A percentile compares a stretch with the other conserved stretches of the same genome.
These are phyloP conservation scores for Aphrophora alni DNA, from an alignment of 2,888 invertebrate genomes.

Conservation along the genomic window DNA sequence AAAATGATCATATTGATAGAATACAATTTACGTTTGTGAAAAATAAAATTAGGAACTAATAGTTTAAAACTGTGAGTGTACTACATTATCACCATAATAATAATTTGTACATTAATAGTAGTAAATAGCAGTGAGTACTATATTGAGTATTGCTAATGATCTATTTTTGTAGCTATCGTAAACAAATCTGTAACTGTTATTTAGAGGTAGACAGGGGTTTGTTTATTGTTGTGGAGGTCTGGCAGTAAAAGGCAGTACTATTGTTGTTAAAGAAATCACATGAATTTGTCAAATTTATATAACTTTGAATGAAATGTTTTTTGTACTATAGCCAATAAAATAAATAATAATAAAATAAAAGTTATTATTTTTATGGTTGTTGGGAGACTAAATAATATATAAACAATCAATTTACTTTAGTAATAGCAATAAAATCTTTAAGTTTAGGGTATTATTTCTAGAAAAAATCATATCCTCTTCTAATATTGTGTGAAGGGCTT, in stretches of 20 bases:
- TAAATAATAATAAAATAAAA: neutral
- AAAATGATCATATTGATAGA: neutral
- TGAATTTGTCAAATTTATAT: neutral
- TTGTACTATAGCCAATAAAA: neutral
- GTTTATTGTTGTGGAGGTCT: neutral
- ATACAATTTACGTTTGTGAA: neutral
- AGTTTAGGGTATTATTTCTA: no score
- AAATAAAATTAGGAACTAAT: constrained; percentile 6
- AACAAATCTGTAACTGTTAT: constrained; percentile 5
- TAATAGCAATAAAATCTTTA: no score
- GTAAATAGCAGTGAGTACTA: constrained; percentile 2
- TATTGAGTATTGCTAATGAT: neutral
- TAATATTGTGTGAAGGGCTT: no score
- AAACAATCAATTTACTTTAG: neutral
- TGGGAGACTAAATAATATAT: no score
- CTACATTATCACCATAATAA: neutral
- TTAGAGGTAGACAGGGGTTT: neutral
- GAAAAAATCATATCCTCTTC: no score
- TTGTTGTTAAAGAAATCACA: neutral
- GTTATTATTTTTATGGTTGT: neutral
- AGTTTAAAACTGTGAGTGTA: constrained; percentile 9
- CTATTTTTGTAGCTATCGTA: neutral
- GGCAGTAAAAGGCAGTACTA: constrained; percentile 9
- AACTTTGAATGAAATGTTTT: neutral
- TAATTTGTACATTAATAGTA: constrained; percentile 2